phyloP scores from a whole-genome alignment of 2,113 vertebrate genomes.

The Peromyscus leucopus region DNA sequence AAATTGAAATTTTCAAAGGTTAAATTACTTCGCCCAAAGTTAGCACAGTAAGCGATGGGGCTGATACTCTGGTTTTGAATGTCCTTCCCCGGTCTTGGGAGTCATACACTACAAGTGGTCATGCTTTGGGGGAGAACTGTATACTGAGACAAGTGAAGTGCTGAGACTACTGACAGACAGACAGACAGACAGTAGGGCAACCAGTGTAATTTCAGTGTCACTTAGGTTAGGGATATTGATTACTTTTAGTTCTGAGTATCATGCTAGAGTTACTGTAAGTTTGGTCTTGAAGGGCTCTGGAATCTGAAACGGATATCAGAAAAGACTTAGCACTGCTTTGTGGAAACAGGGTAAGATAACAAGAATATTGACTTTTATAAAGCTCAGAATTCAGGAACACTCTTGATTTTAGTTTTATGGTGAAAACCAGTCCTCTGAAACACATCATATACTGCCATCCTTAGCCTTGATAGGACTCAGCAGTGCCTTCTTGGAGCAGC shows the following conservation, averaged over 20 bases:
- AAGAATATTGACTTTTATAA: slow-evolving; percentile 2
- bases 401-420: slow-evolving; percentile 22
- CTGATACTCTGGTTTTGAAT: background rate
- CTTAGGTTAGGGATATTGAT: background rate
- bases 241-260: slow-evolving; percentile 38
- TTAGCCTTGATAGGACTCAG: slow-evolving; percentile 52
- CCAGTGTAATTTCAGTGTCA: background rate
- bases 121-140: background rate
- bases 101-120: background rate
- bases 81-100: background rate
- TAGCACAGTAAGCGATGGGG: background rate
- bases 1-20: slow-evolving; percentile 23
- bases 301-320: slow-evolving; percentile 11
- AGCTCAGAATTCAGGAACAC: slow-evolving; percentile 19
- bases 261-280: background rate
- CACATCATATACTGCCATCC: background rate
- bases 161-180: background rate
- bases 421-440: slow-evolving; percentile 13
- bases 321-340: slow-evolving; percentile 10
- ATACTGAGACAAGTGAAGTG: background rate
- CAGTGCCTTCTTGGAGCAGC: background rate
- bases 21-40: slow-evolving; percentile 32
- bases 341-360: background rate
- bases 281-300: background rate
- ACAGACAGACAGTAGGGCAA: background rate